Evolutionary conservation across 2,113 vertebrate species (phyloP), one percentile per base, ranked within the genome.

Genomic region (Poeciliopsis prolifica): DNA sequence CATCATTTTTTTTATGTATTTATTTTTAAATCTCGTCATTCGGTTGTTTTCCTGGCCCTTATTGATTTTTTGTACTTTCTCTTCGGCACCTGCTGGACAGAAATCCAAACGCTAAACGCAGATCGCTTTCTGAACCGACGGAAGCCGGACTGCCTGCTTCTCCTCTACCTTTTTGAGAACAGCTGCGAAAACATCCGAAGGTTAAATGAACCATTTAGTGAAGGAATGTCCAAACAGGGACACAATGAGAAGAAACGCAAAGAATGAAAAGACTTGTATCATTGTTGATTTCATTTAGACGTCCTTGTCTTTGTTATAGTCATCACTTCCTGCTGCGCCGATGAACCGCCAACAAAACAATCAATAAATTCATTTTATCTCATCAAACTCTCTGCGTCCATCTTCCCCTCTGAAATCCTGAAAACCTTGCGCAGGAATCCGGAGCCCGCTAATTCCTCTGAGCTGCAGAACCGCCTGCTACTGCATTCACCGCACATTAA

Each of bases 391-490:
- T 30, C 60, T 40, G 33, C 4, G 40, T 28, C 33, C 24, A 15
- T 33, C 58, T 66, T 60, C 42, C 68, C 8, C 1, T 17, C 9
- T 42, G 14, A 48, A 67, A 26, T 74, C 40, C 44, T 72, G 44
- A 54, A 37, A 37, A 42, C 35, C 29, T 54, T 3, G 15, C 22
- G 9, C 66, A 77, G 89, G 90, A 91, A 94, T 91, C 87, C 35
- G 62, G 89, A 80, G 83, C 86, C 30, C 8, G 86, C 79, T 90
- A 88, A 93, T 88, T 86, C 89, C 68, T 86, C 64, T 65, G 84
- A 86, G 85, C 88, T 89, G 79, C 79, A 68, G 77, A 79, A 83
- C 80, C 68, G 77, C 87, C 85, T 84, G 87, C 78, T 80, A 83
- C 80, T 72, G 77, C 89, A 83, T 80, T 86, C 68, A 78, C 70